phyloP scores from a whole-genome alignment of 2,888 invertebrate species.

The Lepidocyrtinus sp. region DNA sequence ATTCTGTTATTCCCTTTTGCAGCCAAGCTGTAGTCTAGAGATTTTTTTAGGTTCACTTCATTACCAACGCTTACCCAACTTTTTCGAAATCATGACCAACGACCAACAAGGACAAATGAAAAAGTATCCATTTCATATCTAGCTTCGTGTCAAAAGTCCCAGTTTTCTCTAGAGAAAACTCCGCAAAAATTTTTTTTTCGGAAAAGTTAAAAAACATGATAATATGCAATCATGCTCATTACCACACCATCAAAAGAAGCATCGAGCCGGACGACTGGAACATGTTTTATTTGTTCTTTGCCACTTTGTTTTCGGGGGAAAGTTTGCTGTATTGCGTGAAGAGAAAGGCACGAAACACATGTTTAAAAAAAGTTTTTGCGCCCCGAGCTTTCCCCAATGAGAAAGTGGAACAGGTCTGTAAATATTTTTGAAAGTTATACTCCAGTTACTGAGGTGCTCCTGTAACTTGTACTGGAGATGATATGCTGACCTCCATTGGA shows the following conservation, averaged over 20 bases:
- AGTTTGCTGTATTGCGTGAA: neutral
- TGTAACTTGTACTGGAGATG: neutral
- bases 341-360: neutral
- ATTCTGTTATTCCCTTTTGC: too few species aligned
- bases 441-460: too few species aligned
- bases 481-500: neutral
- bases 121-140: too few species aligned
- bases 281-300: neutral
- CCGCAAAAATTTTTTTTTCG: neutral
- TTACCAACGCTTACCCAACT: too few species aligned
- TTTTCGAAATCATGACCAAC: too few species aligned
- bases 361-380: neutral
- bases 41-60: too few species aligned
- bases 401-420: neutral
- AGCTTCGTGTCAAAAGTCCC: neutral
- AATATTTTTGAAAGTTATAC: neutral
- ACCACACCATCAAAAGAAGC: neutral
- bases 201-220: neutral
- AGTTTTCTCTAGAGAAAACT: neutral
- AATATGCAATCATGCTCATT: neutral
- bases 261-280: too few species aligned
- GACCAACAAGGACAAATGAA: too few species aligned
- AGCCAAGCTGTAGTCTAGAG: too few species aligned
- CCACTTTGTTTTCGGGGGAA: neutral
- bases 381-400: neutral